Base-by-base conservation (phyloP, 1,140 invertebrate genomes). In the Tribolium madens region DNA sequence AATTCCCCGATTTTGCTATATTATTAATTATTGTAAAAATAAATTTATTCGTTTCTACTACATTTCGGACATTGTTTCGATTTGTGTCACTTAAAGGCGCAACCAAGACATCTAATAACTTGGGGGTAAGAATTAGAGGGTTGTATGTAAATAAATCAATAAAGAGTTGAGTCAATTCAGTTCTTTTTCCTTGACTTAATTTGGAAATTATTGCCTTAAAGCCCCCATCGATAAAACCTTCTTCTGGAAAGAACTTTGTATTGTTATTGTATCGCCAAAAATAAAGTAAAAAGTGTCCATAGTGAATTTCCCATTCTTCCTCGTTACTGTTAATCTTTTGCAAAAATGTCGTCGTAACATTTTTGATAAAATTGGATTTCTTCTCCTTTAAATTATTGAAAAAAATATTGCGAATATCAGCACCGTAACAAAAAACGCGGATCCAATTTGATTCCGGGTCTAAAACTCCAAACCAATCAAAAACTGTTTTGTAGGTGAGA, bases 381-480 rank as follows among this genome's bases (percentile, higher is more conserved):
- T 77, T 75, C 26, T 42, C 42, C 7, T 72, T 50, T 18, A 76
- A 68, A 21, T 48, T 17, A 10, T 50, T 47, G 3, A 76, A 74
- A 6, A 79, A 12, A 21, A 72, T 17, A 33, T 50, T 50, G n/a
- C 69, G 50, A 10, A 60, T 72, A 7, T 73, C 17, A 10, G 26
- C 10, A 2, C 48, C 53, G 31, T 53, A 75, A 12, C 72, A 75
- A 50, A 79, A 69, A 14, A 77, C n/a, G 60, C 21, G 18, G 12
- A 79, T 64, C 75, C 78, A 79, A 10, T 75, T 70, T 12, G 72
- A 53, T 73, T 79, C 68, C 0, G 33, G 26, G 64, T 79, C 78
- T 36, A 77, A 13, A 3, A 52, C 36, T 3, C 57, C 52, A 15
- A 79, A 18, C 15, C 31, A 75, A 75, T 79, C 68, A 10, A 79